A percentile compares a stretch with the other conserved stretches of the same genome.
Evolutionary conservation across 2,797 vertebrate species (phyloP).

Genomic region (Oreochromis grahami): DNA sequence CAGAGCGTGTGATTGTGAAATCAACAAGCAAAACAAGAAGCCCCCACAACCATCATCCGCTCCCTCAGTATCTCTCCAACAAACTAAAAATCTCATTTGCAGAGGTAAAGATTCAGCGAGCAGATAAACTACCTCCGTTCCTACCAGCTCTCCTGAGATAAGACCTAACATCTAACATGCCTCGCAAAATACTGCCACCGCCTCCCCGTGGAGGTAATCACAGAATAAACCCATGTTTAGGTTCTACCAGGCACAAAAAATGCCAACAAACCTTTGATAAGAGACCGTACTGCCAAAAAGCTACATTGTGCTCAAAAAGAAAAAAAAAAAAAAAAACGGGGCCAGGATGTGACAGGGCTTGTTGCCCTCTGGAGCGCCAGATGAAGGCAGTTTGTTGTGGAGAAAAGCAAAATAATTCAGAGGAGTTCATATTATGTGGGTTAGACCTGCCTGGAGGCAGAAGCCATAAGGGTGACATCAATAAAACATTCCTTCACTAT

Average conservation of each 20-base stretch:
- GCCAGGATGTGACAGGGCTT: conserved; percentile 66
- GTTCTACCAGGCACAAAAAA: conserved; percentile 52
- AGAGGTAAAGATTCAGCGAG: conserved; percentile 31
- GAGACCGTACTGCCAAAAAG: conserved; percentile 49
- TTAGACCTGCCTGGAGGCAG: conserved; percentile 37
- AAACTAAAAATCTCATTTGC: conserved; percentile 27
- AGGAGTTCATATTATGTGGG: conserved; percentile 51
- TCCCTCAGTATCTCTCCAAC: conserved; percentile 35
- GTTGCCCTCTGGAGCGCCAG: conserved; percentile 36
- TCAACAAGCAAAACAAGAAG: conserved; percentile 4
- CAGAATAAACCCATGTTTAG: conserved; percentile 60
- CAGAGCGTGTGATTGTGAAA: background rate
- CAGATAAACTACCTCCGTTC: conserved; percentile 55
- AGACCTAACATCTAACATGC: conserved; percentile 27
- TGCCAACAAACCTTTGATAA: conserved; percentile 69
- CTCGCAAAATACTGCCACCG: conserved; percentile 15
- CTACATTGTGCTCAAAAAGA: conserved; percentile 71
- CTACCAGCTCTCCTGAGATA: conserved; percentile 42
- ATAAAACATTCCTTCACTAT: background rate
- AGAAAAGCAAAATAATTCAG: conserved; percentile 47
- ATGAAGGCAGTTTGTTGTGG: conserved; percentile 57
- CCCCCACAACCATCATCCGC: conserved; percentile 2
- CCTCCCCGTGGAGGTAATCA: conserved; percentile 28
- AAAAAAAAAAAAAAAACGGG: conserved; percentile 34
- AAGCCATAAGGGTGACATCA: conserved; percentile 20